A percentile compares a stretch with the other conserved stretches of the same genome.
phyloP scores from a whole-genome alignment of 1,140 invertebrate species.

The Onthophagus taurus region DNA sequence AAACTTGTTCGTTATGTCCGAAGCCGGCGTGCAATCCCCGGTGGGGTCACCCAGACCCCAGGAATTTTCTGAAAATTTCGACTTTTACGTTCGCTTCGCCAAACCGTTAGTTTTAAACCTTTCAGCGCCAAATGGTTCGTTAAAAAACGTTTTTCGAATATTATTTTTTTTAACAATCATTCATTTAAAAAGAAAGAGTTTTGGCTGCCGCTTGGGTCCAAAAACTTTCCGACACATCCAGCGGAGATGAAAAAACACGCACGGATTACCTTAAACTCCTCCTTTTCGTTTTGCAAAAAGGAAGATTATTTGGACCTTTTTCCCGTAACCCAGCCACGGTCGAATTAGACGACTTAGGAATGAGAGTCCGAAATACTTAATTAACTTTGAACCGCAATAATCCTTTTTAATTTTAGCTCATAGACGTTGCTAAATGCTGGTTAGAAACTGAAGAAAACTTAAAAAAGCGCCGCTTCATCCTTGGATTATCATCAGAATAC shows the following conservation, averaged over 20 bases:
- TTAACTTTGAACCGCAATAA: not conserved
- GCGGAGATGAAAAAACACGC: constrained; percentile 23
- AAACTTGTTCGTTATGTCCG: too few relatives aligned
- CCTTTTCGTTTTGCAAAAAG: constrained; percentile 34
- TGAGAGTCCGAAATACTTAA: constrained; percentile 22
- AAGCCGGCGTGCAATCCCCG: too few relatives aligned
- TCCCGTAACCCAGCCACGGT: constrained; percentile 26
- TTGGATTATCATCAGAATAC: constrained; percentile 20
- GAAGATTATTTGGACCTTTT: constrained; percentile 33
- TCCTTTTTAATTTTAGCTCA: constrained; percentile 21
- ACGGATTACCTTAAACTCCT: constrained; percentile 36
- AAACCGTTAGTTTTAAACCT: constrained; percentile 35
- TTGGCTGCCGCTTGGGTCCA: constrained; percentile 36
- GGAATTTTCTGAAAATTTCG: too few relatives aligned
- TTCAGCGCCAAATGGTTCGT: constrained; percentile 32
- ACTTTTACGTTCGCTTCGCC: constrained; percentile 35
- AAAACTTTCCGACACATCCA: constrained; percentile 28
- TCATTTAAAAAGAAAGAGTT: constrained; percentile 27
- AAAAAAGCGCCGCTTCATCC: constrained; percentile 18
- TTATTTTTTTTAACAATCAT: constrained; percentile 1
- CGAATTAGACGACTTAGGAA: constrained; percentile 25
- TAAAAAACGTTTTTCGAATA: constrained; percentile 8
- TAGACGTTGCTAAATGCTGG: constrained; percentile 28
- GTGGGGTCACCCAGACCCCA: too few relatives aligned
- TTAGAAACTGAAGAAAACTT: constrained; percentile 23